Base-by-base conservation (phyloP, 2,888 invertebrate genomes). In the Fissipunctia ypsillon region DNA sequence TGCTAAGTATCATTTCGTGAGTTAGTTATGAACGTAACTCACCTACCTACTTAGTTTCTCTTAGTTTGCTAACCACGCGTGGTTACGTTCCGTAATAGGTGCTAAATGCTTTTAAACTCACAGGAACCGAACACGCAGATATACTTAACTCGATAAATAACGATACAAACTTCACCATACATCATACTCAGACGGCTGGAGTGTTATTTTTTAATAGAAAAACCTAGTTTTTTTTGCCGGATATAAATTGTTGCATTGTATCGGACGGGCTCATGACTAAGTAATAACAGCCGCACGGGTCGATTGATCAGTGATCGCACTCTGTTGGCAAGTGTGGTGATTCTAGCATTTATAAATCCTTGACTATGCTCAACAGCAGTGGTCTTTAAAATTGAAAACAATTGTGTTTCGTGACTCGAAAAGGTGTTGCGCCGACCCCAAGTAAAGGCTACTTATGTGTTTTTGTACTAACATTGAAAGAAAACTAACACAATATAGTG, bases 21-120 rank as follows among this genome's bases (percentile, higher is more conserved):
- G n/a, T n/a, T n/a, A n/a, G n/a, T n/a, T n/a, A 28, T 59, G n/a
- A 64, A 28, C 22, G 41, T 63, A 61, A 48, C 12, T 48, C 38
- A 56, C 3, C 9, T 16, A 57, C 14, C 7, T 57, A 50, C 31
- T 43, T 60, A 64, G 54, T 80, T 59, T 64, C 67, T 83, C 57
- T 78, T 41, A 38, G 65, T 69, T 56, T 48, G 35, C 50, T 43
- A 64, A 73, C 65, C 65, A 74, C 74, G 70, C 80, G 56, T 74
- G 60, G 65, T 38, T 69, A 83, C 68, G 31, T 57, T n/a, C 48
- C 35, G 63, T 81, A 81, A 78, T 67, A 83, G 69, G 66, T 69
- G 83, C 57, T 78, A 81, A 81, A 83, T 73, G 67, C 68, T 78
- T 76, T 56, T 67, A 73, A 68, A 69, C 61, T 66, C 48, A 41